Conservation (phyloP, 2,888 invertebrate genomes). For the Epinotia ramella region DNA sequence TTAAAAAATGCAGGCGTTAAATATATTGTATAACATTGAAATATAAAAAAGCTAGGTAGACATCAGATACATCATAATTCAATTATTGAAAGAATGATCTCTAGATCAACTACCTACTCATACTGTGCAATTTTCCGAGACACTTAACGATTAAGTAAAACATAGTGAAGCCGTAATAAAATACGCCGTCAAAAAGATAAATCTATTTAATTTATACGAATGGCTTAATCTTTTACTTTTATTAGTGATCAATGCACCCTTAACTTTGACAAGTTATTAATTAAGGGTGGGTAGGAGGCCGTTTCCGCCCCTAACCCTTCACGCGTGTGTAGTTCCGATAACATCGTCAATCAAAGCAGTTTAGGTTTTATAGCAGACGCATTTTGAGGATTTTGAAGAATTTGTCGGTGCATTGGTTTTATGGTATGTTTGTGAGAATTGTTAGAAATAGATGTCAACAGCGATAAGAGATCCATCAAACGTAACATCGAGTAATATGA, state of each 20-base stretch:
- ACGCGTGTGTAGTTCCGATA: slow-evolving; percentile 46
- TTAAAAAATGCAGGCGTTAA: neutral
- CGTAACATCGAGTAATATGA: too few species aligned
- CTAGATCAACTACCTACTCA: neutral
- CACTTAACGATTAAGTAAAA: neutral
- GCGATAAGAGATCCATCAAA: neutral
- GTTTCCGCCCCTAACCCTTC: slow-evolving; percentile 35
- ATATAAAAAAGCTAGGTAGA: too few species aligned
- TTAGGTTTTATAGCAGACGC: slow-evolving; percentile 47
- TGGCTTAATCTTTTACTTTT: slow-evolving; percentile 32
- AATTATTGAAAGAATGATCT: too few species aligned
- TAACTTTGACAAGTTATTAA: slow-evolving; percentile 48
- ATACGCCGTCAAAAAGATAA: slow-evolving; percentile 21
- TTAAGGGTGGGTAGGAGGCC: slow-evolving; percentile 43
- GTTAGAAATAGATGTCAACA: neutral
- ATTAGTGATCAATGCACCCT: slow-evolving; percentile 39
- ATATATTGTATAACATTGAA: too few species aligned
- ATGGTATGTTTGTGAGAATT: slow-evolving; percentile 47
- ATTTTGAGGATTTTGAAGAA: slow-evolving; percentile 58
- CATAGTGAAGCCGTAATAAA: neutral
- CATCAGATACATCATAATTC: too few species aligned
- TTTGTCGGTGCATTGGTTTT: slow-evolving; percentile 58
- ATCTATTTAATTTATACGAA: slow-evolving; percentile 28
- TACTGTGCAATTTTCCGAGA: neutral
- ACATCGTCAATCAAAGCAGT: slow-evolving; percentile 57